Evolutionary conservation across 2,113 vertebrate genomes (phyloP).

Genomic region (Sphaerodactylus townsendi): DNA sequence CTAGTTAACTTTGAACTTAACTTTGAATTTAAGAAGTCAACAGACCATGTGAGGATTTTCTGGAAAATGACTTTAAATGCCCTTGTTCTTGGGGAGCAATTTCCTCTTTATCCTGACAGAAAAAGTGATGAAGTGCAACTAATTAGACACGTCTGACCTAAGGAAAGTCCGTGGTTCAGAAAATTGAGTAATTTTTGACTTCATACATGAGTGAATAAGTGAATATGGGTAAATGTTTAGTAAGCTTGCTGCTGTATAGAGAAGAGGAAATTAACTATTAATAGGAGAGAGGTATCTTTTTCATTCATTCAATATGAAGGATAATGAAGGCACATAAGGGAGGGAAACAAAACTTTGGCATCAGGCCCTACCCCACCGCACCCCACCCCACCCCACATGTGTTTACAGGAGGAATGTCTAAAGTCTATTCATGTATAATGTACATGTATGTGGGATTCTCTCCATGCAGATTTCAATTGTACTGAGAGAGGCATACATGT

Average conservation of each 20-base stretch:
- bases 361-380: no score
- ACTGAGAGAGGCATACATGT: no score
- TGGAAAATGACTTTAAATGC: slow-evolving; percentile 24
- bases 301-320: no score
- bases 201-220: neutral
- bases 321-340: no score
- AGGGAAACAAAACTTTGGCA: no score
- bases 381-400: no score
- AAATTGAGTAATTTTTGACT: slow-evolving; percentile 19
- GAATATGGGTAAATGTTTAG: slow-evolving; percentile 6
- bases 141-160: slow-evolving; percentile 24
- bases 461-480: no score
- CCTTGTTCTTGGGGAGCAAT: neutral
- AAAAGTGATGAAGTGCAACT: slow-evolving; percentile 38
- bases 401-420: no score
- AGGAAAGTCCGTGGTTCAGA: neutral
- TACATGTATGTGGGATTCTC: no score
- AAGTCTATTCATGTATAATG: no score
- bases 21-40: slow-evolving; percentile 37
- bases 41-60: slow-evolving; percentile 32
- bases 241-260: slow-evolving; percentile 30
- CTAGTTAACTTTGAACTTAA: slow-evolving; percentile 31
- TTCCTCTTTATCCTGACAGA: slow-evolving; percentile 11
- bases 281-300: neutral
- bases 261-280: slow-evolving; percentile 15